Conservation (phyloP, 2,797 vertebrate genomes). For the Paedocypris micromegethes region DNA sequence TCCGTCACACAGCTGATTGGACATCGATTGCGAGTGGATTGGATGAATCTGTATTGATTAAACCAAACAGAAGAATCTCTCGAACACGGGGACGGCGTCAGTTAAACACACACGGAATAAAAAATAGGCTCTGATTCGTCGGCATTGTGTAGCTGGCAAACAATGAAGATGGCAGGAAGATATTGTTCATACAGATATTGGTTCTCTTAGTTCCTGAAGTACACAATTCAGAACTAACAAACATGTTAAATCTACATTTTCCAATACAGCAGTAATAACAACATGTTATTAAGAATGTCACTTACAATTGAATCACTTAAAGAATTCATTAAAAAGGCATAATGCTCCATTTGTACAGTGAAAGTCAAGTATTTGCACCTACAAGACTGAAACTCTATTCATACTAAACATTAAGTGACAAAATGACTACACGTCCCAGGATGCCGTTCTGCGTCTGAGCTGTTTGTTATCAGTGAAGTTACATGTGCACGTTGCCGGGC, state of each 20-base stretch:
- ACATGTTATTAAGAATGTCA: no score
- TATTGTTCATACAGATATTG: no score
- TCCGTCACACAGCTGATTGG: slow-evolving; percentile 15
- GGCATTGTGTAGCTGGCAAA: neutral
- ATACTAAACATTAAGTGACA: slow-evolving; percentile 20
- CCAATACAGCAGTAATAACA: no score
- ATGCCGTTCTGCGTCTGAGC: slow-evolving; percentile 16
- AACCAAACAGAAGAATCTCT: slow-evolving; percentile 18
- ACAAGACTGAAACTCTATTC: neutral
- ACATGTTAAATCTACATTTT: no score
- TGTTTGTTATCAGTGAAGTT: slow-evolving; percentile 38
- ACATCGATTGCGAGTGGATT: neutral
- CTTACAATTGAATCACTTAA: no score
- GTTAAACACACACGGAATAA: neutral
- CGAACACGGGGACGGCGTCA: slow-evolving; percentile 8
- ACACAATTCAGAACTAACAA: no score
- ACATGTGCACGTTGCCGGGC: slow-evolving; percentile 46
- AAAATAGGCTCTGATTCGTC: neutral
- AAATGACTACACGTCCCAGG: slow-evolving; percentile 33
- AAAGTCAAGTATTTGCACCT: neutral
- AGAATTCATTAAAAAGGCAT: no score
- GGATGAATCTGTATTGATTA: slow-evolving; percentile 12
- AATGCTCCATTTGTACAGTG: no score
- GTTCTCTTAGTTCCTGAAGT: no score
- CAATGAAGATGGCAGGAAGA: no score